These are phyloP conservation scores for Oryzias curvinotus DNA, from an alignment of 2,113 vertebrate genomes.

Conservation along the genomic window DNA sequence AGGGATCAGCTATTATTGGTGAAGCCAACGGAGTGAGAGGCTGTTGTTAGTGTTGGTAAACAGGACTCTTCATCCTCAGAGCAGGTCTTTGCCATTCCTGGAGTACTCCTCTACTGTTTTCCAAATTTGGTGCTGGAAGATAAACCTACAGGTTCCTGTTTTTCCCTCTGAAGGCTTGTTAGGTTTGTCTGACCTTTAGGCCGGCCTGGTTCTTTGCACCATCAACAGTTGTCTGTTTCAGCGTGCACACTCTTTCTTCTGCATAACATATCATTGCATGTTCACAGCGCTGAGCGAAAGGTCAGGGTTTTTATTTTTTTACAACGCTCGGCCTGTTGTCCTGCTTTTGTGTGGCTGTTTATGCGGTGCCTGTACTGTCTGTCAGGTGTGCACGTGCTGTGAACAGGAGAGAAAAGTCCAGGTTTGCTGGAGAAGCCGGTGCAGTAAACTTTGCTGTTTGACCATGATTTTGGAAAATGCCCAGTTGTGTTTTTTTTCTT, in stretches of 20 bases:
- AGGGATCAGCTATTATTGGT: conserved; percentile 51
- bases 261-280: conserved; percentile 26
- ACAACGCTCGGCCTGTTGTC: conserved; percentile 41
- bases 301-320: conserved; percentile 42
- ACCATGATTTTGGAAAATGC: too few relatives aligned
- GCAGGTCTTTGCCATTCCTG: conserved; percentile 17
- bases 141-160: conserved; percentile 9
- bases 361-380: conserved; percentile 30
- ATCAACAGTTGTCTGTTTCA: not conserved
- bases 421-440: too few relatives aligned
- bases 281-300: conserved; percentile 31
- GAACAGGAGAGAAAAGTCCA: conserved; percentile 15
- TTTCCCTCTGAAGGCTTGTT: conserved; percentile 3
- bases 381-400: not conserved
- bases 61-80: conserved; percentile 29
- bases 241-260: not conserved
- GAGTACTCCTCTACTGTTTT: conserved; percentile 17
- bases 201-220: not conserved
- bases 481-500: too few relatives aligned
- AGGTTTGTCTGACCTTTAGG: conserved; percentile 2
- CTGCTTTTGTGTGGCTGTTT: conserved; percentile 55
- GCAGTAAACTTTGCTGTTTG: too few relatives aligned
- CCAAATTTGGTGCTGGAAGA: not conserved
- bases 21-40: conserved; percentile 42
- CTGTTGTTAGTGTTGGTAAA: conserved; percentile 28